Base-by-base conservation (phyloP, 2,113 vertebrate genomes). In the Collichthys lucidus region DNA sequence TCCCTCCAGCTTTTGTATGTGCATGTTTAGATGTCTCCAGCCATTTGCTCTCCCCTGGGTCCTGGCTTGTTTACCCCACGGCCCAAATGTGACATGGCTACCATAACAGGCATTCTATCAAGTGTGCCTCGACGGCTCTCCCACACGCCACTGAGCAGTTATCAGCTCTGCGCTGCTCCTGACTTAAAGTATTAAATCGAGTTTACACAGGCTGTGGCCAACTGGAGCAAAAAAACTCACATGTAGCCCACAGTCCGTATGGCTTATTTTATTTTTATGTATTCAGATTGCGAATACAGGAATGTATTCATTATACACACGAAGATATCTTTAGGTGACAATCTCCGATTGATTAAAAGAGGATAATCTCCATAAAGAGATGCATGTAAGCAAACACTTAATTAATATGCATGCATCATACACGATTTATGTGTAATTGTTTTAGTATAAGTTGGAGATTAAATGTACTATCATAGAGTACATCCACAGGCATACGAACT, bases 21-120 rank as follows among this genome's bases (percentile, higher is more conserved):
- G 74, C 67, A n/a, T 87, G 86, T 84, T 70, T 67, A 67, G 55
- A 77, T 76, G 65, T 91, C 82, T 89, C 49, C 12, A 72, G 76
- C 69, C 75, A 61, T 84, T 82, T 87, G 72, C 83, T n/a, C 53
- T 82, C 64, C 24, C 79, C 24, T 59, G 59, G 79, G 81, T 72
- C 16, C 68, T 62, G 55, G 46, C 71, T 80, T 82, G 64, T 87
- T 86, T 89, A 85, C 70, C 75, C 65, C 11, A 46, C 68, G 68
- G 71, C 80, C 65, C 69, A 76, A 72, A 86, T 74, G 12, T 56
- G 72, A 77, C 78, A 66, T 74, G 82, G 77, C 82, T 66, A 64
- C 75, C 46, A 72, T 71, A 77, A 82, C 57, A 83, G 60, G 55
- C 63, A 40, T 78, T 90, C 79, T 77, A 85, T 79, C 78, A 81